phyloP scores from a whole-genome alignment of 1,140 invertebrate species.

The Diplogasteroides magnus region DNA sequence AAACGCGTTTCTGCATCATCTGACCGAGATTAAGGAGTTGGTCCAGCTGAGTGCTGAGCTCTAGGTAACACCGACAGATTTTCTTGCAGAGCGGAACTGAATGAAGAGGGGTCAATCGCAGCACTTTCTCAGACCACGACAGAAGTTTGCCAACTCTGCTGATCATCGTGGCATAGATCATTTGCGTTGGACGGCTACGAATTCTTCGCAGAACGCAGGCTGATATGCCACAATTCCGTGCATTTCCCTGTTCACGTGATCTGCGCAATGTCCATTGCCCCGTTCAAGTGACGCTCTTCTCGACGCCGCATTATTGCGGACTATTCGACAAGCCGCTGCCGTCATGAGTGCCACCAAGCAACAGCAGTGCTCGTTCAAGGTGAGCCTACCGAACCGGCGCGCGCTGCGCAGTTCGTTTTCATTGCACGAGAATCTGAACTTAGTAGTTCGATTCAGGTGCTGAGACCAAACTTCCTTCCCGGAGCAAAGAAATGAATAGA shows the following conservation, averaged over 20 bases:
- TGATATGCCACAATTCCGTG: background rate
- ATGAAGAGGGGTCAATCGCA: background rate
- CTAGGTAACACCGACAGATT: background rate
- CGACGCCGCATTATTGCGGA: slow-evolving; percentile 35
- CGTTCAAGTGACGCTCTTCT: slow-evolving; percentile 26
- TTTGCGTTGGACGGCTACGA: slow-evolving; percentile 20
- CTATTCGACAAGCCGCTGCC: slow-evolving; percentile 31
- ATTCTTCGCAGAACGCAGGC: slow-evolving; percentile 11
- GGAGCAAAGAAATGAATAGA: background rate
- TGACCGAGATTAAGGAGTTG: background rate
- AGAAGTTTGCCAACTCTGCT: slow-evolving; percentile 1
- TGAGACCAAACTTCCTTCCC: background rate
- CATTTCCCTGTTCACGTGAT: no score
- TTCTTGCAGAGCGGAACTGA: no score
- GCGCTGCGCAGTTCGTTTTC: no score
- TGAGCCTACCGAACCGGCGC: background rate
- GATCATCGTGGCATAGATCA: slow-evolving; percentile 15
- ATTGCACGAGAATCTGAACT: no score
- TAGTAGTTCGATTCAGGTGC: background rate
- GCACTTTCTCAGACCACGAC: slow-evolving; percentile 7
- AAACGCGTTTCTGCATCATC: no score
- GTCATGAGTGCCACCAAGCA: slow-evolving; percentile 8
- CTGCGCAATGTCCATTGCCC: background rate
- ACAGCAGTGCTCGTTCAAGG: background rate
- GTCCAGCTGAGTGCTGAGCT: background rate